These are phyloP conservation scores for Mechanitis mazaeus DNA, from an alignment of 2,888 invertebrate species.

Conservation along the genomic window DNA sequence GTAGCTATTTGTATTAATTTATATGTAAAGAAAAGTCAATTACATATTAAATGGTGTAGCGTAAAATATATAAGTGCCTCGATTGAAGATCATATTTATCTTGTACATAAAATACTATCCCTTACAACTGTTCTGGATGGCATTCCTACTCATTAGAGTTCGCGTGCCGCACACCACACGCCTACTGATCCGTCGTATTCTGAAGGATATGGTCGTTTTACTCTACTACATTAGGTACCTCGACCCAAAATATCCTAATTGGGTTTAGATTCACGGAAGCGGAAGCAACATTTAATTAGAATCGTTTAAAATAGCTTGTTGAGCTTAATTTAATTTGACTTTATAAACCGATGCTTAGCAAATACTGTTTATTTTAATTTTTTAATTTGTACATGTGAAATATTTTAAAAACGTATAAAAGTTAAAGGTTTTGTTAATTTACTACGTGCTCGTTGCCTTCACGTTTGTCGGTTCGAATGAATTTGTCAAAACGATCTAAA, in stretches of 20 bases:
- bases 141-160: conserved; percentile 19
- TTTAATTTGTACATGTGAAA: no score
- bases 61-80: no score
- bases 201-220: conserved; percentile 28
- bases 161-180: conserved; percentile 17
- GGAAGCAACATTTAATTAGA: not conserved
- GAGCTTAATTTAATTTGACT: not conserved
- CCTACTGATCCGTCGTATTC: conserved; percentile 12
- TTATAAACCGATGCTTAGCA: not conserved
- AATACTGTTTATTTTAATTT: no score
- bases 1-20: no score
- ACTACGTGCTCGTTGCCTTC: not conserved
- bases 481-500: not conserved
- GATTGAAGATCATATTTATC: not conserved
- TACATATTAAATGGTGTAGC: no score
- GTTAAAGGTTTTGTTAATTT: not conserved
- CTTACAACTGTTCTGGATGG: conserved; percentile 3
- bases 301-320: not conserved
- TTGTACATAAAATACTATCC: conserved; percentile 7
- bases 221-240: not conserved
- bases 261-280: not conserved
- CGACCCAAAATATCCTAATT: not conserved
- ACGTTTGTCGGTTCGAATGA: not conserved
- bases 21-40: no score
- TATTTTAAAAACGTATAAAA: no score